Evolutionary conservation across 2,797 vertebrate species (phyloP).

Genomic region (Yasuhikotakia modesta): DNA sequence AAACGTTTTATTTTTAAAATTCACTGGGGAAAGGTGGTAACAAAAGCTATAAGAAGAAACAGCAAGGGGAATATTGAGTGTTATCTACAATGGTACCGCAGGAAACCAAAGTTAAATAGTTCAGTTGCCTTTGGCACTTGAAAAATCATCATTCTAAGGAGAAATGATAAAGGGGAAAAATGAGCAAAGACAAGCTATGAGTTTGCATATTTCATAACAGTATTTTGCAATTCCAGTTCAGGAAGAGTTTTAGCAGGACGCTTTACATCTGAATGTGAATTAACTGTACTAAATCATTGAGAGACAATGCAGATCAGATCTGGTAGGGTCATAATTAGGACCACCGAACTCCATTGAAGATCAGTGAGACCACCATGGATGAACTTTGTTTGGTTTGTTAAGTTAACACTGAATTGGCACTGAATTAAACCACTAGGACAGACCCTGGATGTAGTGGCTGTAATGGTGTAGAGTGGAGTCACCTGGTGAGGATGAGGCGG

Average conservation of each 20-base stretch:
- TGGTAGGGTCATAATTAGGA: no score
- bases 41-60: neutral
- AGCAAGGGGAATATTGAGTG: neutral
- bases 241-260: no score
- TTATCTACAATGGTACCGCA: neutral
- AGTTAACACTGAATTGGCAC: no score
- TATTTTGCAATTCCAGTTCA: neutral
- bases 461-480: slow-evolving; percentile 42
- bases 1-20: no score
- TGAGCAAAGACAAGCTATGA: neutral
- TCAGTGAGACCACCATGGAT: no score
- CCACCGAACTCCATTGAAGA: no score
- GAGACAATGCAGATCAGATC: no score
- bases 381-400: no score
- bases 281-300: neutral
- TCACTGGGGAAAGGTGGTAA: no score
- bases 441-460: no score
- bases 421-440: no score
- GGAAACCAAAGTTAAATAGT: neutral
- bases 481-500: slow-evolving; percentile 98
- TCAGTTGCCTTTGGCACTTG: neutral
- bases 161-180: neutral
- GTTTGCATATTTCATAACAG: neutral
- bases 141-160: neutral
- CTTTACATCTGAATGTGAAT: no score